Percentiles rank a stretch among this genome's conserved stretches.
phyloP scores from a whole-genome alignment of 2,888 invertebrate species.

The Apotomis capreana region DNA sequence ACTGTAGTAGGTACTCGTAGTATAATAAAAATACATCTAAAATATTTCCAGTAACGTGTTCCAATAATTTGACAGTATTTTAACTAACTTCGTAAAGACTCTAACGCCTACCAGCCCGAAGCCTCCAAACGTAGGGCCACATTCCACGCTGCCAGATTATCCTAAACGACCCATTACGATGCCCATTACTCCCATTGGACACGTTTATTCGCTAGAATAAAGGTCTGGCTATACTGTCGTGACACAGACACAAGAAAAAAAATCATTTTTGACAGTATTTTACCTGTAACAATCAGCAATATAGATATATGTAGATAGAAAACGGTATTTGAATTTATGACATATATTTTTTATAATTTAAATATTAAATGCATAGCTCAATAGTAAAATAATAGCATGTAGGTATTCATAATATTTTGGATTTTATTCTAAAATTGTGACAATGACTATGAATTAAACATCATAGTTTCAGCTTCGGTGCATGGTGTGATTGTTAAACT shows the following conservation, averaged over 20 bases:
- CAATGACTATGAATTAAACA: too few species aligned
- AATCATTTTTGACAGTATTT: neutral
- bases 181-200: constrained; percentile 40
- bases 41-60: neutral
- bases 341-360: too few species aligned
- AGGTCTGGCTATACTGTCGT: constrained; percentile 11
- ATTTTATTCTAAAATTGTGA: too few species aligned
- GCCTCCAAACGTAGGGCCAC: constrained; percentile 19
- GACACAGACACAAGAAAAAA: neutral
- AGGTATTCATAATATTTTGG: too few species aligned
- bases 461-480: too few species aligned
- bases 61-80: neutral
- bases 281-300: neutral
- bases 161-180: constrained; percentile 35
- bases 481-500: too few species aligned
- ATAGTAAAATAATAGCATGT: too few species aligned
- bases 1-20: too few species aligned
- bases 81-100: neutral
- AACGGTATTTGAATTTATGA: too few species aligned
- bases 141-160: constrained; percentile 33
- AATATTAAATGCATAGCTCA: too few species aligned
- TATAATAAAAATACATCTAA: too few species aligned
- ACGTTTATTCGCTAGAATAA: constrained; percentile 40
- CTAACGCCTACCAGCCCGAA: neutral
- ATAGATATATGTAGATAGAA: too few species aligned